Conservation (phyloP, 2,797 vertebrate species). For the Sylvilagus floridanus region DNA sequence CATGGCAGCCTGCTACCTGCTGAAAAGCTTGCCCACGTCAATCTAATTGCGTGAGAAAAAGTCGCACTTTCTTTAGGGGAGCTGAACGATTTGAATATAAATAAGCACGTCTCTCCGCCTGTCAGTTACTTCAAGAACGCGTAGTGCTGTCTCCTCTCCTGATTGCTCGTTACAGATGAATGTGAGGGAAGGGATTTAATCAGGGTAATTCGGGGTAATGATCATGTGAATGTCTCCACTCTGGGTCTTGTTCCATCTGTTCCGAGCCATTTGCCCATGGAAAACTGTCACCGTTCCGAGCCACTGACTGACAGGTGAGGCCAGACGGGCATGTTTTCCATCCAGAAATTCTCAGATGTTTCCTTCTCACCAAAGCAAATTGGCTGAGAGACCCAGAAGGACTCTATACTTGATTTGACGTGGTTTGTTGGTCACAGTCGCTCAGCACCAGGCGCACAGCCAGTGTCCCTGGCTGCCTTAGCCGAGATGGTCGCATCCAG, state of each 20-base stretch:
- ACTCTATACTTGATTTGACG: not conserved
- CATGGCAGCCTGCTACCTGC: not conserved
- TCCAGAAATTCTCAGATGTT: constrained; percentile 35
- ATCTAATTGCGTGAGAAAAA: not conserved
- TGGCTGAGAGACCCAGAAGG: not conserved
- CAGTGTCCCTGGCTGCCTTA: not conserved
- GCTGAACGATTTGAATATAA: constrained; percentile 72
- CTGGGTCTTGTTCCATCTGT: constrained; percentile 64
- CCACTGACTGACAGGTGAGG: constrained; percentile 56
- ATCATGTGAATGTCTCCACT: constrained; percentile 56
- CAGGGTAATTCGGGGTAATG: constrained; percentile 58
- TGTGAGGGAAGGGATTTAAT: constrained; percentile 70
- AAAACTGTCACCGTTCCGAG: not conserved
- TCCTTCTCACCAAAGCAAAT: not conserved
- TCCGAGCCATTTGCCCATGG: constrained; percentile 66
- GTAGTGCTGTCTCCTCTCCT: constrained; percentile 71
- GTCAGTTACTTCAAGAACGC: constrained; percentile 53
- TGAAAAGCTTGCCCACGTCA: constrained; percentile 17
- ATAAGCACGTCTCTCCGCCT: constrained; percentile 52
- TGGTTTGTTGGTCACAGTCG: not conserved
- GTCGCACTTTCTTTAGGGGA: constrained; percentile 27
- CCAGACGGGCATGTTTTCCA: not conserved
- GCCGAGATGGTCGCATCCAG: not conserved
- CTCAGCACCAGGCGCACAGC: not conserved
- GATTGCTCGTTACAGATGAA: constrained; percentile 64